These are phyloP conservation scores for Crotalus horridus DNA, from an alignment of 2,113 vertebrate species.

Conservation along the genomic window DNA sequence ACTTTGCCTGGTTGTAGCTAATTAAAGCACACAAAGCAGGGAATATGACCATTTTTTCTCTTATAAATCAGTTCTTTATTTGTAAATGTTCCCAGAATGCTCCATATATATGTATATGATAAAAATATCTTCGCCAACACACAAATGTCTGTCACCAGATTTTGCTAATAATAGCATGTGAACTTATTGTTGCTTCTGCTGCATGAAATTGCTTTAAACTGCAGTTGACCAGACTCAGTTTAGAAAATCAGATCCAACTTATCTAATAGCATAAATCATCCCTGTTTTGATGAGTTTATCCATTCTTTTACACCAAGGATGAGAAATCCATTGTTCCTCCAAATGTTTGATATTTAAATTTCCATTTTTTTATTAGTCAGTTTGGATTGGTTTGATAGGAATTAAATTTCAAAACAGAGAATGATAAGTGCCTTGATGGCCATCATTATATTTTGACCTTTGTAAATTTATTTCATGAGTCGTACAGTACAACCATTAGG, in stretches of 20 bases:
- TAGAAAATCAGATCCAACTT: neutral
- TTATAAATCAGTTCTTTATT: conserved; percentile 48
- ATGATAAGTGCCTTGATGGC: neutral
- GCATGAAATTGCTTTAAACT: neutral
- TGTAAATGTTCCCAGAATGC: conserved; percentile 34
- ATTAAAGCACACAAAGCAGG: neutral
- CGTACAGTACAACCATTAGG: neutral
- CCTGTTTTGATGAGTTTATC: neutral
- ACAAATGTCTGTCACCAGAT: neutral
- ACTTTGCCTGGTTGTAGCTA: neutral
- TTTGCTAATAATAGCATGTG: neutral
- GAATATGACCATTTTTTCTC: conserved; percentile 20
- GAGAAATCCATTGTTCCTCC: neutral
- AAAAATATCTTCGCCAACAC: neutral
- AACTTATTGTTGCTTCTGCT: neutral
- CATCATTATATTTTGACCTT: neutral
- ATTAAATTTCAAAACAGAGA: neutral
- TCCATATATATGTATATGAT: conserved; percentile 15
- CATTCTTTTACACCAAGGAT: neutral
- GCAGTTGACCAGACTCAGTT: neutral
- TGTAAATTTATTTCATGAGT: neutral
- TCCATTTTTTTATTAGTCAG: neutral
- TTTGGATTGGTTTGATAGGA: neutral
- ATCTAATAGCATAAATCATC: accelerated
- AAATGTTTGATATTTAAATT: neutral